Percentiles rank a stretch among this genome's conserved stretches.
Evolutionary conservation across 2,113 vertebrate species (phyloP).

Genomic region (Corythaeola cristata): DNA sequence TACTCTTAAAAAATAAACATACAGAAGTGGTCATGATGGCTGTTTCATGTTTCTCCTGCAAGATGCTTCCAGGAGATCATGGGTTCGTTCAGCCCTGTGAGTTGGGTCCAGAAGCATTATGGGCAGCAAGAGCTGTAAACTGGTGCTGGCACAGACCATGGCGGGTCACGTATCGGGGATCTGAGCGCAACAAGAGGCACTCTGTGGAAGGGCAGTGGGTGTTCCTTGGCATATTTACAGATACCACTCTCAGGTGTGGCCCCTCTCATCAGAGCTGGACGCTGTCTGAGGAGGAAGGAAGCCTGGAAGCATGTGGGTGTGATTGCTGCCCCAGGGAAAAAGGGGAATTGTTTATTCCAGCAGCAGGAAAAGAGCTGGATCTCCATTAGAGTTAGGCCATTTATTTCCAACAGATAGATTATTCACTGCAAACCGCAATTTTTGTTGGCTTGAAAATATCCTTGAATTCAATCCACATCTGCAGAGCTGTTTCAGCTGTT

Average conservation of each 20-base stretch:
- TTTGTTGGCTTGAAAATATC: constrained; percentile 23
- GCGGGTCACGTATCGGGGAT: not conserved
- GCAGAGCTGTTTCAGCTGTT: not conserved
- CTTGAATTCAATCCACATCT: constrained; percentile 4
- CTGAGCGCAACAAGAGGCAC: not conserved
- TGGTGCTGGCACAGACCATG: not conserved
- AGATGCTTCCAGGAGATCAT: not conserved
- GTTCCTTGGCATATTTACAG: not conserved
- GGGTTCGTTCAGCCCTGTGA: not conserved
- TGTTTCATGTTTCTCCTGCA: not conserved
- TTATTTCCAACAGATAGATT: constrained; percentile 53
- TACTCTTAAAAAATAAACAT: not conserved
- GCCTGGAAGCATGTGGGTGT: constrained; percentile 44
- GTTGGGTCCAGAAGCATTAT: not conserved
- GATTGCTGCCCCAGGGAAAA: constrained; percentile 28
- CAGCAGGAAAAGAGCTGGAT: constrained; percentile 24
- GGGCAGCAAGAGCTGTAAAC: not conserved
- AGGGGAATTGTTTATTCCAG: constrained; percentile 49
- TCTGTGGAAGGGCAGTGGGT: constrained; percentile 10
- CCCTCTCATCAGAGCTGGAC: constrained; percentile 7
- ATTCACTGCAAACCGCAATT: constrained; percentile 7
- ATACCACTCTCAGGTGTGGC: constrained; percentile 61
- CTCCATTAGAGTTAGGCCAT: not conserved
- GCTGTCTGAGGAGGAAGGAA: constrained; percentile 41
- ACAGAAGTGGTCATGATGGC: not conserved